A percentile compares a stretch with the other conserved stretches of the same genome.
Evolutionary conservation across 2,113 vertebrate genomes (phyloP).

Genomic region (Lophura nycthemera): DNA sequence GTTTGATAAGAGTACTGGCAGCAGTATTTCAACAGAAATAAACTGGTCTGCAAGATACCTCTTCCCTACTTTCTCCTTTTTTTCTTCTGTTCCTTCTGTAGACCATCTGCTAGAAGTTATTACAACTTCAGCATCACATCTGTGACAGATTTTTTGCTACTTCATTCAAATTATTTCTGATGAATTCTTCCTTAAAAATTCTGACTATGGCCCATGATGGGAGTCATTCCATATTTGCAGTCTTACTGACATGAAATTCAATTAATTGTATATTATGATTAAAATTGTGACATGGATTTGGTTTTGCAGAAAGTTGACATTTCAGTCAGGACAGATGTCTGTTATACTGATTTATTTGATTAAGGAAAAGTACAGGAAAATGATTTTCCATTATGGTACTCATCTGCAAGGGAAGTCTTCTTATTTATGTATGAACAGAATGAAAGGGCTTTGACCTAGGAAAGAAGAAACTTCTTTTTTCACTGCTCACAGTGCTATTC

Average conservation of each 20-base stretch:
- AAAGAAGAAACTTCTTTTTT: background rate
- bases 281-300: slow-evolving; percentile 12
- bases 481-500: background rate
- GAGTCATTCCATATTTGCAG: background rate
- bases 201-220: background rate
- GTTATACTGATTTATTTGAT: slow-evolving; percentile 13
- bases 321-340: background rate
- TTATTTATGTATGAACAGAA: background rate
- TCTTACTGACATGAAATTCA: background rate
- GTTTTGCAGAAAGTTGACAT: slow-evolving; percentile 9
- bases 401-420: background rate
- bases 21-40: background rate
- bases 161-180: background rate
- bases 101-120: background rate
- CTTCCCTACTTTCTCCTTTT: background rate
- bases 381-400: background rate
- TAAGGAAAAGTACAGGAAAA: background rate
- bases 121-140: background rate
- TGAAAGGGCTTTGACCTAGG: background rate
- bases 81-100: background rate
- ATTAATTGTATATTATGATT: slow-evolving; percentile 24
- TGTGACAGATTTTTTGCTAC: background rate
- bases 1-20: background rate
- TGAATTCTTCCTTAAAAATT: slow-evolving; percentile 7
- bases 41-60: background rate